Percentiles rank a stretch among this genome's conserved stretches.
These are phyloP conservation scores for Synanthedon formicaeformis DNA, from an alignment of 2,888 invertebrate genomes.

Conservation along the genomic window DNA sequence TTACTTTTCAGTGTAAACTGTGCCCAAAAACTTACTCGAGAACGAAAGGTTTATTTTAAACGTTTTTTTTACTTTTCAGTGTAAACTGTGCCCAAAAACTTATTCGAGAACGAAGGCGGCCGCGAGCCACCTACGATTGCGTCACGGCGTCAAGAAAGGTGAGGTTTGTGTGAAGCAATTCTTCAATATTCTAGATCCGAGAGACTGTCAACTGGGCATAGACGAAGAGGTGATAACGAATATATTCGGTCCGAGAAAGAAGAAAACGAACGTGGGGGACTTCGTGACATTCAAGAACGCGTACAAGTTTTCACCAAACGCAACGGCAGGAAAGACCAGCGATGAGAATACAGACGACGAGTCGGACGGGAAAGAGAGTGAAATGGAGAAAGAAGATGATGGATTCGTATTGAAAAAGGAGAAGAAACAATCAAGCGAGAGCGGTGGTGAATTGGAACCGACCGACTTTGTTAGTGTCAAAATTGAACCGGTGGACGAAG, in stretches of 20 bases:
- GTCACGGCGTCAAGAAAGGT: constrained; percentile 40
- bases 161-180: constrained; percentile 33
- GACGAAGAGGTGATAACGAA: constrained; percentile 44
- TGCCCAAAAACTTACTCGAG: constrained; percentile 62
- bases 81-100: constrained; percentile 60
- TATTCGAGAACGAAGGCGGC: constrained; percentile 58
- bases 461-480: constrained; percentile 61
- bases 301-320: background rate
- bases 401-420: background rate
- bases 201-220: constrained; percentile 46
- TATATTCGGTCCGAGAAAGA: constrained; percentile 50
- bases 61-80: constrained; percentile 35
- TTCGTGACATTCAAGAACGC: constrained; percentile 27
- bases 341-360: constrained; percentile 12
- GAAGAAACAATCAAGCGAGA: background rate
- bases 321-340: constrained; percentile 2
- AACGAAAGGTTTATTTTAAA: no score
- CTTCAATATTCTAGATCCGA: constrained; percentile 43
- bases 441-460: constrained; percentile 34
- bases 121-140: constrained; percentile 52
- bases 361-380: constrained; percentile 10
- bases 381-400: constrained; percentile 10
- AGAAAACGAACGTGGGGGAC: constrained; percentile 21
- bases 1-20: constrained; percentile 47
- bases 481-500: constrained; percentile 45